Evolutionary conservation across 2,888 invertebrate genomes (phyloP), one percentile per base, ranked within the genome.

Genomic region (Plutella xylostella): DNA sequence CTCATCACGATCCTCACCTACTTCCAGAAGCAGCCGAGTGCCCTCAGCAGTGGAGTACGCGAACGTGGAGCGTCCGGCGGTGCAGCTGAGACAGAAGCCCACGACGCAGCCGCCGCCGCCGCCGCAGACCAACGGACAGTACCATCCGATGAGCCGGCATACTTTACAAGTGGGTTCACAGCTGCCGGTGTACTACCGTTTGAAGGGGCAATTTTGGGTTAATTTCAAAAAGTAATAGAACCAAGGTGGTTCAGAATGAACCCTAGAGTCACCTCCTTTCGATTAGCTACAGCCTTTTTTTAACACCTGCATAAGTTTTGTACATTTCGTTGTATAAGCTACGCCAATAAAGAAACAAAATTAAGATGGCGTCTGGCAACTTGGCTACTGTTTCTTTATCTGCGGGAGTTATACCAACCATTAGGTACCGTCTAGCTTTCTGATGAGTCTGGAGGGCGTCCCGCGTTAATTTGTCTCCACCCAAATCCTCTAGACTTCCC

Each of bases 131-230:
- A 77, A 60, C 63, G 79, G 61, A 53, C 78, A 67, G 59, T 85
- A 85, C 50, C 88, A 88, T 48, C 88, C 90, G 46, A 90, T 92
- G 89, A 87, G 89, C 19, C 85, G 90, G 52, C 90, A 91, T 55
- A 90, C 90, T 5, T 65, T 90, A 45, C 89, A 90, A 54, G 85
- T 63, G 49, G 21, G 11, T n/a, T n/a, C n/a, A n/a, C n/a, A n/a
- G n/a, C n/a, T n/a, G n/a, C n/a, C n/a, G n/a, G 9, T 25, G 25
- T 7, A 25, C 9, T 9, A 25, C 9, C 25, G 9, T 9, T 25
- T 25, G 25, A 25, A 25, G 9, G 25, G 25, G 25, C 9, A 25
- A 25, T 25, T 25, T 25, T 25, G n/a, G n/a, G n/a, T n/a, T n/a
- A n/a, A n/a, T n/a, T n/a, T n/a, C n/a, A n/a, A n/a, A n/a, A n/a